Evolutionary conservation across 2,797 vertebrate species (phyloP).

Genomic region (Perodicticus potto): DNA sequence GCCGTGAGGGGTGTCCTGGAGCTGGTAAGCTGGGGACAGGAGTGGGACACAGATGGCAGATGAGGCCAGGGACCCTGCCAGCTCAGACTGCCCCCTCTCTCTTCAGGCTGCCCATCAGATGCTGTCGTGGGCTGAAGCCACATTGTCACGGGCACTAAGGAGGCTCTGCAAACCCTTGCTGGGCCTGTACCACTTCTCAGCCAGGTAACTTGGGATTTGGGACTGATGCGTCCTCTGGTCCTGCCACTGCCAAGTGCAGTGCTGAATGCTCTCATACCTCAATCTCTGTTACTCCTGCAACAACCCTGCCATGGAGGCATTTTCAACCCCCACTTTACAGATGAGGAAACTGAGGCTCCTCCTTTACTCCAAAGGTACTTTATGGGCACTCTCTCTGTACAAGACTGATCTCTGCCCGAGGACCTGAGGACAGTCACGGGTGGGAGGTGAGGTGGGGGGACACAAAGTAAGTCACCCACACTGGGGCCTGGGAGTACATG

Average conservation of each 20-base stretch:
- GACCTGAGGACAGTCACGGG: too few relatives aligned
- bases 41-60: rapidly evolving
- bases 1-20: conserved; percentile 86
- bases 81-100: background rate
- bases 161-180: conserved; percentile 89
- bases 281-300: rapidly evolving
- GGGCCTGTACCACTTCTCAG: conserved; percentile 89
- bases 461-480: rapidly evolving
- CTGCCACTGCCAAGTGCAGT: rapidly evolving
- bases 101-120: conserved; percentile 88
- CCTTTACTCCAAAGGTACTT: background rate
- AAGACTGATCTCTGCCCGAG: background rate
- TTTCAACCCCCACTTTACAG: background rate
- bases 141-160: conserved; percentile 87
- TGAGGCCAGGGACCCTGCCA: rapidly evolving
- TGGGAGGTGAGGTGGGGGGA: background rate
- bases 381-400: rapidly evolving
- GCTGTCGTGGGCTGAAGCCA: conserved; percentile 90
- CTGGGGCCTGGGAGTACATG: rapidly evolving
- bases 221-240: rapidly evolving
- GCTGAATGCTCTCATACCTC: background rate
- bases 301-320: rapidly evolving
- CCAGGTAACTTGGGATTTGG: conserved; percentile 87
- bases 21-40: conserved; percentile 87
- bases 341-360: background rate